Percentiles rank a stretch among this genome's conserved stretches.
Conservation (phyloP, 2,888 invertebrate genomes). For the Hyposoter dolosus region DNA sequence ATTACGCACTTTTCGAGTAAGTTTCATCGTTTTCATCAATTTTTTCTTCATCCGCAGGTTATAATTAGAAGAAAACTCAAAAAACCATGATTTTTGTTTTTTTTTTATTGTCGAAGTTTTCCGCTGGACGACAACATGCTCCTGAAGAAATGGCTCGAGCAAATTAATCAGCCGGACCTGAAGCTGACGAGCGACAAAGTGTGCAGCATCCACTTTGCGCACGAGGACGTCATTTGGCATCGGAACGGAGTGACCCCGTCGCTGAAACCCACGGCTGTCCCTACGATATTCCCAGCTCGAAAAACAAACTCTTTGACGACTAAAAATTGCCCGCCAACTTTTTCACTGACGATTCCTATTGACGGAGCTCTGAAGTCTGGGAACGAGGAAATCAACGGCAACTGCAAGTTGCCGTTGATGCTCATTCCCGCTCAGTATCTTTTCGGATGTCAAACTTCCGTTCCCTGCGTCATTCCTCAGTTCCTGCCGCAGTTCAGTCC, state of each 20-base stretch:
- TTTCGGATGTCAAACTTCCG: not conserved
- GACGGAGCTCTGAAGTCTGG: not conserved
- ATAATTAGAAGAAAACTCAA: not conserved
- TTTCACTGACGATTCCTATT: not conserved
- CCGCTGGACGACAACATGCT: slow-evolving; percentile 65
- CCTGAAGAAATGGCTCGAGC: slow-evolving; percentile 67
- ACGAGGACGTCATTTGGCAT: slow-evolving; percentile 55
- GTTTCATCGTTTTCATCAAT: slow-evolving; percentile 21
- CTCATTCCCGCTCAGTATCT: slow-evolving; percentile 9
- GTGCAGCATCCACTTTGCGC: slow-evolving; percentile 71
- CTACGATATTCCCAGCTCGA: slow-evolving; percentile 70
- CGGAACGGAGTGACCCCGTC: slow-evolving; percentile 30
- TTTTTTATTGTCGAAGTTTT: slow-evolving; percentile 62
- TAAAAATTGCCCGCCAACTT: not conserved
- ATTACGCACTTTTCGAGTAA: slow-evolving; percentile 69
- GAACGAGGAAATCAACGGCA: not conserved
- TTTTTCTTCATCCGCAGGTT: slow-evolving; percentile 29
- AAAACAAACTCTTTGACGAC: not conserved
- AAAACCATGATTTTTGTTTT: not conserved
- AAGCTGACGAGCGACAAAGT: slow-evolving; percentile 61
- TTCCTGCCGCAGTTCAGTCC: not conserved
- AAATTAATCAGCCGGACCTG: slow-evolving; percentile 64
- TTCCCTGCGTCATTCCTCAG: not conserved
- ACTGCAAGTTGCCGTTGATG: not conserved
- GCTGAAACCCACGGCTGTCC: slow-evolving; percentile 70